These are phyloP conservation scores for Palythoa caribaeorum DNA, from an alignment of 92 coral and sea anemone species.

Conservation along the genomic window DNA sequence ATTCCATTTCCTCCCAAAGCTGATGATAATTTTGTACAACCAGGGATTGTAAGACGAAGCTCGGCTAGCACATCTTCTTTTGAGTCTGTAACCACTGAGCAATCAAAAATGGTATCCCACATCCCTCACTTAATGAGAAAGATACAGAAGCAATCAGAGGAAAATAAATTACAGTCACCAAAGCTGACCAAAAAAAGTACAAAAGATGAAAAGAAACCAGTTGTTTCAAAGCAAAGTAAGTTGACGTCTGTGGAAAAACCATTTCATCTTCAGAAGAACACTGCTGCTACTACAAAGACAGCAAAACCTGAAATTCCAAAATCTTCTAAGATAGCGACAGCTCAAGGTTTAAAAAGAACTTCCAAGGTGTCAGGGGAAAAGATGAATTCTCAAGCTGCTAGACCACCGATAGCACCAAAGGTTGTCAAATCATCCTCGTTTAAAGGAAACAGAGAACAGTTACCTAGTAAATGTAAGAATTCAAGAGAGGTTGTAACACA, in stretches of 20 bases:
- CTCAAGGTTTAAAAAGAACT: background rate
- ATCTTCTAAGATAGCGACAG: conserved; percentile 8
- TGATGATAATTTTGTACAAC: conserved; percentile 14
- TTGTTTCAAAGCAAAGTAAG: conserved; percentile 18
- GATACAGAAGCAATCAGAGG: conserved; percentile 5
- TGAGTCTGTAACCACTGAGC: conserved; percentile 13
- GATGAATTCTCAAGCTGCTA: background rate
- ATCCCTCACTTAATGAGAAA: conserved; percentile 43
- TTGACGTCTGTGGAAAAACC: background rate
- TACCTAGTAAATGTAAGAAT: conserved; percentile 1
- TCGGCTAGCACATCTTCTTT: background rate
- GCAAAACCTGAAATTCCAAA: conserved; percentile 29
- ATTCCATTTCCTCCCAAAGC: conserved; percentile 35
- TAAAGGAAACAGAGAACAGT: conserved; percentile 22
- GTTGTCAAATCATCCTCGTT: conserved; percentile 13
- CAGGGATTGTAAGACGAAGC: conserved; percentile 39
- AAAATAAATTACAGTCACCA: background rate
- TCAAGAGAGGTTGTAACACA: conserved; percentile 3
- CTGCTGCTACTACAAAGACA: background rate
- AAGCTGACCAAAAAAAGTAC: background rate
- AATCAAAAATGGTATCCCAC: conserved; percentile 21
- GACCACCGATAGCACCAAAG: background rate
- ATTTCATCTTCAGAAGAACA: conserved; percentile 24
- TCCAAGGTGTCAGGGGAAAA: background rate
- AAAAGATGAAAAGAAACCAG: conserved; percentile 33